Evolutionary conservation across 2,797 vertebrate genomes (phyloP), one percentile per base, ranked within the genome.

Genomic region (Poecilia wingei): DNA sequence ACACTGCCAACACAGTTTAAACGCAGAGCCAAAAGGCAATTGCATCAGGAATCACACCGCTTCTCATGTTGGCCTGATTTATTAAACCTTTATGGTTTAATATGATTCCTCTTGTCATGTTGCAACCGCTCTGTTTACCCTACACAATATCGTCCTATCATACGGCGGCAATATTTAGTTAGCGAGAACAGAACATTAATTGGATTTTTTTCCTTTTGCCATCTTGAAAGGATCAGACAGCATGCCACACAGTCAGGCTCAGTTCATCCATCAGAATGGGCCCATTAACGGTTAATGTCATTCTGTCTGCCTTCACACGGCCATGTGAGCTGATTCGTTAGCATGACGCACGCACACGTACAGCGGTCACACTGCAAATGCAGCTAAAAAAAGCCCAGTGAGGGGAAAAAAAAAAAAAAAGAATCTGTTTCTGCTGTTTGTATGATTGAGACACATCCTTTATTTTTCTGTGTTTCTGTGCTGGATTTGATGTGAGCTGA

Each of bases 241-340:
- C 84, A 83, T 85, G 82, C 82, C 85, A 86, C 69, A 76, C 85
- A 75, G 85, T 81, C 80, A 25, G 74, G 82, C 82, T 88, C 74
- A 72, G 91, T 87, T 89, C 85, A 89, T 93, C 87, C 55, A 39
- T 93, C 89, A 86, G 81, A 91, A 86, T 49, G 74, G 90, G 84
- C 85, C 92, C 87, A 93, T 94, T 94, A 93, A 92, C 88, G 72
- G 87, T 93, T 92, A 88, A 93, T 93, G 94, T 87, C 83, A 93
- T 90, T 94, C 87, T 86, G 83, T 86, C 88, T 91, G 86, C 78
- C 83, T 87, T 90, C 84, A 79, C 90, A 84, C 82, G 86, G 88
- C 81, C 87, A 83, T 80, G 79, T 76, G 89, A 86, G 49, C 82
- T 82, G 89, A 75, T 89, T 86, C 72, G 84, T 85, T 78, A 90